Conservation (phyloP, 2,113 vertebrate species). For the Capra hircus region DNA sequence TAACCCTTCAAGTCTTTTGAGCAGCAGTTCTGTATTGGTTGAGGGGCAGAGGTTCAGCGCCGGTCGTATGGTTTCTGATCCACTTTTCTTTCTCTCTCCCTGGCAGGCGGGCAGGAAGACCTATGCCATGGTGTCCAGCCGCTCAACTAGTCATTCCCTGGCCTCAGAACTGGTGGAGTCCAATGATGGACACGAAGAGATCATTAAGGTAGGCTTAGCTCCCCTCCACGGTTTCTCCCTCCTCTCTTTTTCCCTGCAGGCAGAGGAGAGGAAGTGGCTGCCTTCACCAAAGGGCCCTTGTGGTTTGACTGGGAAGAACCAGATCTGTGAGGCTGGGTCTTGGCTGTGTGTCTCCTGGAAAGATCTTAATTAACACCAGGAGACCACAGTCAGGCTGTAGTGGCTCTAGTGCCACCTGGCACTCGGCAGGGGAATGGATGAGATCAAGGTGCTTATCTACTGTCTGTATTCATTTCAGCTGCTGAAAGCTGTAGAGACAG, state of each 20-base stretch:
- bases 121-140: conserved; percentile 86
- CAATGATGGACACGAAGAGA: conserved; percentile 89
- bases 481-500: not conserved
- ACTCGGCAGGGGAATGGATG: accelerated
- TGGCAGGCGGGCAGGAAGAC: conserved; percentile 87
- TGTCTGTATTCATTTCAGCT: not conserved
- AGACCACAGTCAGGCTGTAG: not conserved
- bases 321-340: not conserved
- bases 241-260: not conserved
- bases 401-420: not conserved
- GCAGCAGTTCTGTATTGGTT: not conserved
- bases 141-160: conserved; percentile 77
- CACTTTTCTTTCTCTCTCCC: not conserved
- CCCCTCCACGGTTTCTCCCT: too few species aligned
- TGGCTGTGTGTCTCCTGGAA: not conserved
- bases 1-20: not conserved
- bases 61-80: not conserved
- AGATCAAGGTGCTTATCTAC: not conserved
- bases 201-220: conserved; percentile 88
- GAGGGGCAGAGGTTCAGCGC: not conserved
- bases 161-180: conserved; percentile 87
- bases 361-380: not conserved
- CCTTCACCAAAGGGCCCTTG: not conserved
- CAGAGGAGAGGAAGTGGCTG: not conserved
- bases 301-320: not conserved